Evolutionary conservation across 2,113 vertebrate genomes (phyloP).

Genomic region (Rhombomys opimus): DNA sequence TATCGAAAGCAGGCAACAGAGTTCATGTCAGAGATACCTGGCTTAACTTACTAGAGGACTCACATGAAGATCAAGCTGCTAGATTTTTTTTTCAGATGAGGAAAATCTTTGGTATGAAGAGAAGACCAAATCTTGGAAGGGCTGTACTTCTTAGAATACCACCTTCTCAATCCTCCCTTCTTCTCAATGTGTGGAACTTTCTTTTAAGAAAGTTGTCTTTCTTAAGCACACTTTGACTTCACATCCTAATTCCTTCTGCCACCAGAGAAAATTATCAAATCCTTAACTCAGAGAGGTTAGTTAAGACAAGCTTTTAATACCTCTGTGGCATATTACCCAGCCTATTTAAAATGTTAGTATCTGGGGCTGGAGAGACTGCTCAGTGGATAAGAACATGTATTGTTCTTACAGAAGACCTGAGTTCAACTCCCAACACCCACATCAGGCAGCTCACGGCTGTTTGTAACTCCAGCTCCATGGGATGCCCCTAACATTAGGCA

Average conservation of each 20-base stretch:
- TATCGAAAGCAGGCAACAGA: too few relatives aligned
- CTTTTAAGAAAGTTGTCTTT: background rate
- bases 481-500: background rate
- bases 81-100: background rate
- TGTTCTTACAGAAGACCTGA: background rate
- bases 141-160: background rate
- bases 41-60: too few relatives aligned
- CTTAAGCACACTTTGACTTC: background rate
- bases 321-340: background rate
- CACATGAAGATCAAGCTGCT: too few relatives aligned
- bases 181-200: background rate
- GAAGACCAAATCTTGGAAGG: background rate
- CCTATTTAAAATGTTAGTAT: background rate
- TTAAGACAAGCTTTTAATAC: background rate
- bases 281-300: background rate
- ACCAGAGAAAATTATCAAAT: conserved; percentile 8
- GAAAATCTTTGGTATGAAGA: background rate
- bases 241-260: background rate
- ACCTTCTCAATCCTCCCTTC: background rate
- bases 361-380: background rate
- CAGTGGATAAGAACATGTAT: background rate
- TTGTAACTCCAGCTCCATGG: background rate
- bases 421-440: background rate
- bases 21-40: too few relatives aligned
- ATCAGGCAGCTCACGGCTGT: background rate